Conservation (phyloP, 2,113 vertebrate species). For the Pedetes capensis region DNA sequence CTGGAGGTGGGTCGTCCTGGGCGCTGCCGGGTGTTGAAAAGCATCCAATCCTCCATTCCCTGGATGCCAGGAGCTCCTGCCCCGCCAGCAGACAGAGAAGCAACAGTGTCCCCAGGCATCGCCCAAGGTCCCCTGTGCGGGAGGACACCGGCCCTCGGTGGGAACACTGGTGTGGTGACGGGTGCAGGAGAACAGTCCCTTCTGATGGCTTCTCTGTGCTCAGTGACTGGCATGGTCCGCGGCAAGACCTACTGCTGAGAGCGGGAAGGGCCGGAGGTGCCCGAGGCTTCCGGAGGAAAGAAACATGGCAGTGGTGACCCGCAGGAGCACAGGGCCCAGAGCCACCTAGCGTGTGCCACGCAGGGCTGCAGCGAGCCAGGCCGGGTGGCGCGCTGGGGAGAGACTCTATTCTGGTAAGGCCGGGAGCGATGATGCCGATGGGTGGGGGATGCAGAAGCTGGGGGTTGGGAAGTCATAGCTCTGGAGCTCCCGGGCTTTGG, state of each 20-base stretch:
- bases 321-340: background rate
- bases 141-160: rapidly evolving
- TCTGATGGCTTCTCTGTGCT: background rate
- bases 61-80: background rate
- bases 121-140: background rate
- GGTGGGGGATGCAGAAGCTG: rapidly evolving
- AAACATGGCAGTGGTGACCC: background rate
- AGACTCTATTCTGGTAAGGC: too few species aligned
- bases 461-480: background rate
- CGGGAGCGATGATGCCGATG: background rate
- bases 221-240: background rate
- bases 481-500: background rate
- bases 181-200: background rate
- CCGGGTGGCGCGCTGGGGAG: background rate
- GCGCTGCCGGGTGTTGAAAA: background rate
- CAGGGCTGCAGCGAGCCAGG: background rate
- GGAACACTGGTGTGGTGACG: background rate
- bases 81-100: background rate
- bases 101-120: background rate
- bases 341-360: background rate
- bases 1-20: rapidly evolving
- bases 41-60: background rate
- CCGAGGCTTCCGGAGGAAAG: background rate
- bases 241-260: background rate
- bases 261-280: background rate